Conservation (phyloP, 1,140 invertebrate species). For the Drosophila teissieri region DNA sequence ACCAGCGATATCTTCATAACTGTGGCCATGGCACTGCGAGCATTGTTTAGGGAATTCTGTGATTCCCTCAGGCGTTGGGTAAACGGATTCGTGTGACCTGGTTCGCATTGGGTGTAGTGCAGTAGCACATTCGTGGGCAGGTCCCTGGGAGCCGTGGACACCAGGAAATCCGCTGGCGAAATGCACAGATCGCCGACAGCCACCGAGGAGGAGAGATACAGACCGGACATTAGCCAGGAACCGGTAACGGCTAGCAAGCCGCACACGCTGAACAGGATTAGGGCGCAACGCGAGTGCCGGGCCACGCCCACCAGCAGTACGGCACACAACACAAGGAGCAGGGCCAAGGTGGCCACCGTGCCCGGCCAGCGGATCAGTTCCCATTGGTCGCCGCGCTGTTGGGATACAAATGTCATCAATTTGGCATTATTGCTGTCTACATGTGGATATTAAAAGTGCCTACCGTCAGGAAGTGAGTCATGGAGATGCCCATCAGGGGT, state of each 20-base stretch:
- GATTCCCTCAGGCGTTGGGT: constrained; percentile 90
- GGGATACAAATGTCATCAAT: background rate
- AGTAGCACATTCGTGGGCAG: constrained; percentile 88
- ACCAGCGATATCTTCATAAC: constrained; percentile 83
- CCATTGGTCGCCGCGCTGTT: constrained; percentile 85
- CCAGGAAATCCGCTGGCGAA: constrained; percentile 91
- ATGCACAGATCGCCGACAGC: constrained; percentile 91
- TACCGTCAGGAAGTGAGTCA: constrained; percentile 87
- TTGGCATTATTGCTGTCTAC: background rate
- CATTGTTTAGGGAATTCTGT: constrained; percentile 89
- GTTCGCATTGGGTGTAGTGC: constrained; percentile 94
- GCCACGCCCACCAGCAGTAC: constrained; percentile 93
- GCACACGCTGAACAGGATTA: constrained; percentile 88
- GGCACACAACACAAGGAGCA: constrained; percentile 91
- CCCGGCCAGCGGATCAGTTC: constrained; percentile 90
- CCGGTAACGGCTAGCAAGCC: constrained; percentile 95
- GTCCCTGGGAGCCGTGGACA: constrained; percentile 91
- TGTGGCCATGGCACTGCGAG: constrained; percentile 85
- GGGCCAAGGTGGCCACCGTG: constrained; percentile 91
- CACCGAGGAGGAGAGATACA: constrained; percentile 92
- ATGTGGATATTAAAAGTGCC: background rate
- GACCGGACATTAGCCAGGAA: constrained; percentile 93
- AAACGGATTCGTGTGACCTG: constrained; percentile 91
- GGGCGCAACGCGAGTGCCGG: constrained; percentile 89
- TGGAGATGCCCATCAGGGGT: constrained; percentile 88